phyloP scores from a whole-genome alignment of 2,113 vertebrate species.

The Toxostoma redivivum region DNA sequence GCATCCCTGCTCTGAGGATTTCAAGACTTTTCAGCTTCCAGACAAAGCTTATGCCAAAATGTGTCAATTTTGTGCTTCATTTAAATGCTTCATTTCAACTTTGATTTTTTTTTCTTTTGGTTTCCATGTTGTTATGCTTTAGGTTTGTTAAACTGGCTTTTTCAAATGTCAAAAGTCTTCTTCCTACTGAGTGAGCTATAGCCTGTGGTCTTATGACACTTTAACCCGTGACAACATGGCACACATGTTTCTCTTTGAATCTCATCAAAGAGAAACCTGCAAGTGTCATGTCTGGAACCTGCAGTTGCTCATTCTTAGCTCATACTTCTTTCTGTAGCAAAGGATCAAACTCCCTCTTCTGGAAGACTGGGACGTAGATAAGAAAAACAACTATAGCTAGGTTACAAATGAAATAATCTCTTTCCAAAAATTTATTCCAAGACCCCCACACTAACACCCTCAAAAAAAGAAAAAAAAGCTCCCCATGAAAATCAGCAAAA shows the following conservation, averaged over 20 bases:
- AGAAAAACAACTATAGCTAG: not conserved
- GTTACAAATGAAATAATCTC: not conserved
- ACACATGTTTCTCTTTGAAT: not conserved
- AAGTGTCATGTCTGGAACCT: not conserved
- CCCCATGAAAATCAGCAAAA: not conserved
- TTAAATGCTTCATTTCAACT: not conserved
- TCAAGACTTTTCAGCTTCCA: not conserved
- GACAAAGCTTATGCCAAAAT: not conserved
- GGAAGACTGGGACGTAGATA: not conserved
- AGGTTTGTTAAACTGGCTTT: not conserved
- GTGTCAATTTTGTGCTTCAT: not conserved
- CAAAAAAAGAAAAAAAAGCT: not conserved
- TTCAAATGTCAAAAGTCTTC: not conserved
- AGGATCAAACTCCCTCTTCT: not conserved
- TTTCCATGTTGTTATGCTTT: not conserved
- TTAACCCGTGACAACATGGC: not conserved
- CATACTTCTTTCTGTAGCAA: not conserved
- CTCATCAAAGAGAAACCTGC: not conserved
- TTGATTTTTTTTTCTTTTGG: not conserved
- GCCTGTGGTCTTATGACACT: not conserved
- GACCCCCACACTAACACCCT: accelerated
- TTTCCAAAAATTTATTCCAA: not conserved
- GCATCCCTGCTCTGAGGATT: not conserved
- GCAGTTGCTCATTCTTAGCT: not conserved
- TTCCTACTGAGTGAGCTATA: not conserved